These are phyloP conservation scores for Nerophis ophidion DNA, from an alignment of 2,113 vertebrate species.

Conservation along the genomic window DNA sequence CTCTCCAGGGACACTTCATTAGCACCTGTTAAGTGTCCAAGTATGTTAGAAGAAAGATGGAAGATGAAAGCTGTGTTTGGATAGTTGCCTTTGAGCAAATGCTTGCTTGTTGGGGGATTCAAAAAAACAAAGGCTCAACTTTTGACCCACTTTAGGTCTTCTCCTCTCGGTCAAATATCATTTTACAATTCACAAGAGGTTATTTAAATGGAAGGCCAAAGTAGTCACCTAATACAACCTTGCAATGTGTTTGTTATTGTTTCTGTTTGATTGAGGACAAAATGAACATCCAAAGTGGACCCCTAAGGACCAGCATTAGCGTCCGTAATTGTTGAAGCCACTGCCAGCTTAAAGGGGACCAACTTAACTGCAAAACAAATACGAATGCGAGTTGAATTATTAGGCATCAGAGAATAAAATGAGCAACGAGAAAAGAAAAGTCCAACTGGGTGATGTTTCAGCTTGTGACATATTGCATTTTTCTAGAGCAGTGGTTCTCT, in stretches of 20 bases:
- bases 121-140: too few species aligned
- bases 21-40: constrained; percentile 44
- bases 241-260: neutral
- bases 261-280: constrained; percentile 18
- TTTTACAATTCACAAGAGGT: too few species aligned
- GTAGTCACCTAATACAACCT: too few species aligned
- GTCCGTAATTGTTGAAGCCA: constrained; percentile 15
- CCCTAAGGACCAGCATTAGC: constrained; percentile 18
- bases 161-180: neutral
- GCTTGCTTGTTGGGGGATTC: neutral
- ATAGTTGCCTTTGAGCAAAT: neutral
- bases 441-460: neutral
- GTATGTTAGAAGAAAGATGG: constrained; percentile 8
- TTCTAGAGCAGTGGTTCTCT: neutral
- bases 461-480: constrained; percentile 12
- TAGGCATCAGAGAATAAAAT: neutral
- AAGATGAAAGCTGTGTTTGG: neutral
- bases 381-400: constrained; percentile 9
- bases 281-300: constrained; percentile 8
- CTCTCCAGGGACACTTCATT: constrained; percentile 46
- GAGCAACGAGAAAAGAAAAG: constrained; percentile 9
- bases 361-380: constrained; percentile 14
- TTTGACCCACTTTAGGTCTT: neutral
- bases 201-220: too few species aligned
- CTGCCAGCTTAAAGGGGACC: constrained; percentile 20